Base-by-base conservation (phyloP, 2,113 vertebrate species). In the Dasyurus viverrinus region DNA sequence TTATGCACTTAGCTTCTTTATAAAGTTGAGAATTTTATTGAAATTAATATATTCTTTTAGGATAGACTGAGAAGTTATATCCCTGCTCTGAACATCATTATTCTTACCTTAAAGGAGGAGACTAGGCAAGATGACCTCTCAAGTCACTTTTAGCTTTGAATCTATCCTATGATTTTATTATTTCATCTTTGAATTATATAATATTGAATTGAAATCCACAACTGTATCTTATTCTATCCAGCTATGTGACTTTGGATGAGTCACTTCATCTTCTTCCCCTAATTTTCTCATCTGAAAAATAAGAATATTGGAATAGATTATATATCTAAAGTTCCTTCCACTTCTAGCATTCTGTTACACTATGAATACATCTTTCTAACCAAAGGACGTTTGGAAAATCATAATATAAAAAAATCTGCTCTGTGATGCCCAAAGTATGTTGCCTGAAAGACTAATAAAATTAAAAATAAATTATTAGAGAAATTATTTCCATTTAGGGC, bases 371-470 rank as follows among this genome's bases (percentile, higher is more conserved):
- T 54, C 12, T 93, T 97, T 96, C 54, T 55, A 54, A 95, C 53
- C 46, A 92, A 55, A 53, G 76, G 22, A 46, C 89, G 11, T 91
- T 0, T 84, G 14, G 36, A 91, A 76, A 93, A 89, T 84, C 60
- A 93, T 3, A 84, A 84, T 76, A 25, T 60, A 92, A 92, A 47
- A 48, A 16, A 22, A 97, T 1, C 46, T 96, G 46, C 92, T 89
- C 91, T 96, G 94, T 92, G 60, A 93, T 95, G 24, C 27, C 89
- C 60, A 42, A 27, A 93, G 89, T 90, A 68, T 90, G 23, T 94
- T 96, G 55, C 54, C 36, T 27, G 92, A 55, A 93, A 91, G 93
- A 92, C 53, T 25, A 92, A 89, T 89, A 96, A 76, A n/a, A n/a
- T n/a, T n/a, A 22, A 42, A 68, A 76, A 42, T n/a, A 76, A 76